phyloP scores from a whole-genome alignment of 2,888 invertebrate genomes.

The Mythimna ferrago region DNA sequence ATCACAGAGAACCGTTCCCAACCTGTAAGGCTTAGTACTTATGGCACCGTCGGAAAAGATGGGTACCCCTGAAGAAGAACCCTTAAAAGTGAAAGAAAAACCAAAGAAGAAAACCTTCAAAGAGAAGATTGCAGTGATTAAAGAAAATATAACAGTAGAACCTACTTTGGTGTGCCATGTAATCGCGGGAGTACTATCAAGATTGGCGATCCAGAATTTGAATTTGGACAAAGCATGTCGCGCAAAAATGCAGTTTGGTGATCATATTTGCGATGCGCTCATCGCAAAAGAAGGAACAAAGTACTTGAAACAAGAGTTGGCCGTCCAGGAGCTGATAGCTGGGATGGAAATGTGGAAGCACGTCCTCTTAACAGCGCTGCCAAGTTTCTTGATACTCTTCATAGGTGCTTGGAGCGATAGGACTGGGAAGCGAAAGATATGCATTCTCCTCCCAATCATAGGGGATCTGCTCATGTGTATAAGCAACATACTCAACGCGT shows the following conservation, averaged over 20 bases:
- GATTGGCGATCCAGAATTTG: constrained; percentile 95
- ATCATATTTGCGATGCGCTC: constrained; percentile 93
- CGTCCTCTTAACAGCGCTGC: constrained; percentile 88
- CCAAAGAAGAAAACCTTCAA: constrained; percentile 77
- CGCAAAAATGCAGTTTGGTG: constrained; percentile 93
- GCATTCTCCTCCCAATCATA: constrained; percentile 89
- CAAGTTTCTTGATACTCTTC: constrained; percentile 89
- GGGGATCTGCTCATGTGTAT: constrained; percentile 88
- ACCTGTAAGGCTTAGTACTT: constrained; percentile 55
- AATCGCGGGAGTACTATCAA: constrained; percentile 91
- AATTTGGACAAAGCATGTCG: constrained; percentile 96
- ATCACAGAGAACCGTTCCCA: constrained; percentile 32
- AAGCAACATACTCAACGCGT: constrained; percentile 88
- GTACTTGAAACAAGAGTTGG: constrained; percentile 91
- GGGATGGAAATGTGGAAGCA: constrained; percentile 90
- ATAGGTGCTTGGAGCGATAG: constrained; percentile 92
- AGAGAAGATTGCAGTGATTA: constrained; percentile 86
- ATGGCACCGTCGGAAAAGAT: constrained; percentile 65
- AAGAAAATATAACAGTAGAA: constrained; percentile 92
- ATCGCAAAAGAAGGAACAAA: constrained; percentile 92
- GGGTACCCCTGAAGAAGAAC: constrained; percentile 77
- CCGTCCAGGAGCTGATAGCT: constrained; percentile 90
- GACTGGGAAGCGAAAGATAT: constrained; percentile 90
- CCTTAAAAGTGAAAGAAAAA: constrained; percentile 71
- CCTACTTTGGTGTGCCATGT: constrained; percentile 92